Evolutionary conservation across 2,888 invertebrate genomes (phyloP).

Genomic region (Ectemnius continuus): DNA sequence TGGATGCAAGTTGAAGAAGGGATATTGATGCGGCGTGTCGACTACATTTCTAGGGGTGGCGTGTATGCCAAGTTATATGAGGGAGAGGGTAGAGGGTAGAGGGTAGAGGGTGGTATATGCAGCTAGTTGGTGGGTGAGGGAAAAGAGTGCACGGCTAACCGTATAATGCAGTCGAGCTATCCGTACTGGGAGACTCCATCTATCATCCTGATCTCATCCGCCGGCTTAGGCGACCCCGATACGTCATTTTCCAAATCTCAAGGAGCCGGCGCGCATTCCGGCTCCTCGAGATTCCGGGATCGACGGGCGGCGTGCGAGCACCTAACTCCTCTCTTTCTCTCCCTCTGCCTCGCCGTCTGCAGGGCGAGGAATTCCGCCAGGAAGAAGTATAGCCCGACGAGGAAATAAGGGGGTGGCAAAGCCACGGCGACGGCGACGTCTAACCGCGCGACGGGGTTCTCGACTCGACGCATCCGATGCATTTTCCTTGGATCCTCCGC

Average conservation of each 20-base stretch:
- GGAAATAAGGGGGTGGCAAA: conserved; percentile 11
- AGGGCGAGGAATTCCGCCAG: conserved; percentile 1
- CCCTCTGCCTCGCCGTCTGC: not conserved
- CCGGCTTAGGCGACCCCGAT: conserved; percentile 67
- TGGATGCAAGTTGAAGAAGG: no score
- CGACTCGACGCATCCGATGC: conserved; percentile 39
- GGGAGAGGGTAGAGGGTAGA: no score
- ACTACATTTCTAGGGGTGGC: no score
- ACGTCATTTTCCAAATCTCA: conserved; percentile 69
- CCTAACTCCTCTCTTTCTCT: no score
- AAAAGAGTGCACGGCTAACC: conserved; percentile 35
- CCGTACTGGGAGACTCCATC: conserved; percentile 63
- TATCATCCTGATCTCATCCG: conserved; percentile 69
- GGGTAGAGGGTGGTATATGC: no score
- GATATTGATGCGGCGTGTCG: no score
- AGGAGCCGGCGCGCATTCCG: conserved; percentile 23
- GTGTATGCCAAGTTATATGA: no score
- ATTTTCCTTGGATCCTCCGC: conserved; percentile 24
- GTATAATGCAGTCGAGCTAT: conserved; percentile 60
- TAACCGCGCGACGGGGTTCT: conserved; percentile 2
- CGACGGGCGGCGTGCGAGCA: conserved; percentile 34
- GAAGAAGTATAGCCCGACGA: conserved; percentile 2
- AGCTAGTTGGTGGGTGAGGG: no score
- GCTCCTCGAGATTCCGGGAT: conserved; percentile 54
- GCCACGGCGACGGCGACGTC: not conserved